phyloP scores from a whole-genome alignment of 2,797 vertebrate genomes.

The Macrochelys suwanniensis region DNA sequence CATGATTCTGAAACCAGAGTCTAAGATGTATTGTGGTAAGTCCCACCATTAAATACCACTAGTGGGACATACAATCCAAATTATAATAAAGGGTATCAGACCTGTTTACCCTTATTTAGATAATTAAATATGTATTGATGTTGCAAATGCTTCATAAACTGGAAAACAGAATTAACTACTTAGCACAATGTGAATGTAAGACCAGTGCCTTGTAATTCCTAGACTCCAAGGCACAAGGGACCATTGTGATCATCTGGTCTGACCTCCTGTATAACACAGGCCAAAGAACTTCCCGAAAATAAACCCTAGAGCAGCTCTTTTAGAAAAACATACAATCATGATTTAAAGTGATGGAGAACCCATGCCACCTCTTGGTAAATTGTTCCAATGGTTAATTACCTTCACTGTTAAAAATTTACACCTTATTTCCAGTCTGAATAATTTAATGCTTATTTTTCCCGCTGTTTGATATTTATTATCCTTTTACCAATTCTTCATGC shows the following conservation, averaged over 20 bases:
- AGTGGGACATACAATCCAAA: slow-evolving; percentile 73
- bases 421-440: background rate
- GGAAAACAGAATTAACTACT: background rate
- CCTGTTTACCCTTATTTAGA: slow-evolving; percentile 55
- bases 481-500: slow-evolving; percentile 38
- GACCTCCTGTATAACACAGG: background rate
- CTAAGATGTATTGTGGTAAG: slow-evolving; percentile 64
- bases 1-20: slow-evolving; percentile 32
- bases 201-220: background rate
- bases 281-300: background rate
- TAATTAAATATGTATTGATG: slow-evolving; percentile 55
- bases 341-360: background rate
- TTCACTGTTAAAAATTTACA: background rate
- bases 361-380: background rate
- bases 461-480: slow-evolving; percentile 42
- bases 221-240: background rate
- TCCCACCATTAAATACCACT: slow-evolving; percentile 55
- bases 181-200: background rate
- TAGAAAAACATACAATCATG: background rate
- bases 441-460: slow-evolving; percentile 45
- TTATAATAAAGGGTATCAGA: slow-evolving; percentile 66
- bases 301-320: background rate
- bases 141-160: slow-evolving; percentile 66
- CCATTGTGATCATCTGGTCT: background rate
- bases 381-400: background rate